phyloP scores from a whole-genome alignment of 2,888 invertebrate species.

The Drosophila algonquin region DNA sequence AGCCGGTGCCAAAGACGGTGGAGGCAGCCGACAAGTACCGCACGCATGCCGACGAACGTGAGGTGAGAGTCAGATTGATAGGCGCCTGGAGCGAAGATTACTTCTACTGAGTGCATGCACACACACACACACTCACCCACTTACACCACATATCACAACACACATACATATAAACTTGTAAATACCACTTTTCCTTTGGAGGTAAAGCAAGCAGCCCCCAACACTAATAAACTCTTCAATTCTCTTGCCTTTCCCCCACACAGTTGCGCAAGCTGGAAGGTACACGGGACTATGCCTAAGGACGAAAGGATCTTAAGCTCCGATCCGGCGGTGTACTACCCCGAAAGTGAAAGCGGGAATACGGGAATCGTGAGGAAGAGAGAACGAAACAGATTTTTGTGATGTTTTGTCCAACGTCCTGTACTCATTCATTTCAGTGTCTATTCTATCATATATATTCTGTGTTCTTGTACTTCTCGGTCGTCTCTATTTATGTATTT shows the following conservation, averaged over 20 bases:
- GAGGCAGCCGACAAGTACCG: conserved; percentile 83
- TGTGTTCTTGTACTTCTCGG: conserved; percentile 40
- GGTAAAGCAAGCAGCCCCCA: conserved; percentile 48
- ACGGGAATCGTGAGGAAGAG: no score
- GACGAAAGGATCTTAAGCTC: neutral
- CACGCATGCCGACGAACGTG: conserved; percentile 86
- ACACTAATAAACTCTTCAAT: conserved; percentile 12
- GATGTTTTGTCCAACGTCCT: conserved; percentile 7
- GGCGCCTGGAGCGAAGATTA: conserved; percentile 68
- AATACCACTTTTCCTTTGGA: conserved; percentile 9
- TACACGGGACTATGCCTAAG: conserved; percentile 69
- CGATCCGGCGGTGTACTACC: conserved; percentile 30
- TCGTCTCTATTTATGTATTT: conserved; percentile 65
- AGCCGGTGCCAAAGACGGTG: conserved; percentile 59
- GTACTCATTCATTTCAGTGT: conserved; percentile 42
- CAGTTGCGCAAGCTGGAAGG: conserved; percentile 81
- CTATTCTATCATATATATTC: conserved; percentile 43
- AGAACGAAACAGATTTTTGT: neutral
- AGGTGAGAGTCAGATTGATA: conserved; percentile 85
- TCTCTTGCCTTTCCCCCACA: conserved; percentile 28
- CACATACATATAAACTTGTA: conserved; percentile 5
- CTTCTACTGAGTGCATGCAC: conserved; percentile 58
- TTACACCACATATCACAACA: neutral
- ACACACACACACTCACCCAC: conserved; percentile 16
- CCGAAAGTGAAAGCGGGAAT: neutral